These are phyloP conservation scores for Poeciliopsis occidentalis DNA, from an alignment of 2,113 vertebrate genomes.

Conservation along the genomic window DNA sequence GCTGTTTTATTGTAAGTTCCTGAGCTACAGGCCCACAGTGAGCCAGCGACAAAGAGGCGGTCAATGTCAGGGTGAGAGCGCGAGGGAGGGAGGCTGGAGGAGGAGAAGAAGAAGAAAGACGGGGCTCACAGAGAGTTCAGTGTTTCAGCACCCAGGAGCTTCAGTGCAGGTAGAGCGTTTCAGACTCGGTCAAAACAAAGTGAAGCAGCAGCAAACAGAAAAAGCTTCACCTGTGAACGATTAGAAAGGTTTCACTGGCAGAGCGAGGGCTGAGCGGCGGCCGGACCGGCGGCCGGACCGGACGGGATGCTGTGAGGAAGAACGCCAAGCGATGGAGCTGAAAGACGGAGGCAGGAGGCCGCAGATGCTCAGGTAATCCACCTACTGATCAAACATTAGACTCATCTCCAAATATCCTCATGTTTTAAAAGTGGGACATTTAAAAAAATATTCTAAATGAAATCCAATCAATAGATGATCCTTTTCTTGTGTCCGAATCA, in stretches of 20 bases:
- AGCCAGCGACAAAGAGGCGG: slow-evolving; percentile 59
- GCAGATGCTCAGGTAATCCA: slow-evolving; percentile 66
- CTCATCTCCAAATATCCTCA: no score
- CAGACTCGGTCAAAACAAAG: slow-evolving; percentile 28
- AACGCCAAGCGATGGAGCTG: slow-evolving; percentile 68
- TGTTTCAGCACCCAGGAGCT: slow-evolving; percentile 61
- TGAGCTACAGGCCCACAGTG: slow-evolving; percentile 59
- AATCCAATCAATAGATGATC: background rate
- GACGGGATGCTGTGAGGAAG: slow-evolving; percentile 63
- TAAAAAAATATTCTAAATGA: background rate
- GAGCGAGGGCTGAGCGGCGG: slow-evolving; percentile 22
- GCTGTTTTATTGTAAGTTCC: slow-evolving; percentile 62
- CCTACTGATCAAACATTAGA: no score
- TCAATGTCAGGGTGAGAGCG: slow-evolving; percentile 57
- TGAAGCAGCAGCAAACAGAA: slow-evolving; percentile 21
- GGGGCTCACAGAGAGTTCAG: slow-evolving; percentile 64
- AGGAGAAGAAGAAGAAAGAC: slow-evolving; percentile 35
- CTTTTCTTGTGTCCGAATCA: background rate
- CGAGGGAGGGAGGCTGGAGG: slow-evolving; percentile 54
- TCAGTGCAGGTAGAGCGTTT: slow-evolving; percentile 65
- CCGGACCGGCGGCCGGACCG: slow-evolving; percentile 33
- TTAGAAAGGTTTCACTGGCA: background rate
- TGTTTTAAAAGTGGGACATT: background rate
- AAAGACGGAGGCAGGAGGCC: slow-evolving; percentile 49
- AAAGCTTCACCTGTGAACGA: slow-evolving; percentile 28